Base-by-base conservation (phyloP, 2,888 invertebrate genomes). In the Lamproptera curius region DNA sequence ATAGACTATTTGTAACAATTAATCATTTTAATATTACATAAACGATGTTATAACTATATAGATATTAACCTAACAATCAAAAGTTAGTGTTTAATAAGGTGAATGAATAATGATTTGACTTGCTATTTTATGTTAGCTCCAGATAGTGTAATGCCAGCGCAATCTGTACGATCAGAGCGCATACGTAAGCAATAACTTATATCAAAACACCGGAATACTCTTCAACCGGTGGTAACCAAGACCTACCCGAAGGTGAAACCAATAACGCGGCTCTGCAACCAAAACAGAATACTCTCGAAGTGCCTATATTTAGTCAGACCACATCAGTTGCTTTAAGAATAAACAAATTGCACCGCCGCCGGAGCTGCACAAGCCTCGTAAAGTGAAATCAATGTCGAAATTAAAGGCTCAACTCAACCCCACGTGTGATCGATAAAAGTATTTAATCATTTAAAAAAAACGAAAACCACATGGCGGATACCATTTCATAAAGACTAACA, bases 331-430 rank as follows among this genome's bases (percentile, higher is more conserved):
- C 41, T 23, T 44, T 50, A 13, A 44, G 44, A 37, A 44, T 50
- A 50, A 50, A 50, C 49, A 50, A 44, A 50, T 44, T 44, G 49
- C 23, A 50, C 41, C 49, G 36, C 28, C 20, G 35, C n/a, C 42
- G n/a, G 61, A 58, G 56, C 61, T 83, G 80, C 67, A 74, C 66
- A 81, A 83, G 80, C 83, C 80, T 67, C 68, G 62, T 79, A 65
- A 76, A 76, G 63, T 50, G 50, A 53, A 59, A 68, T 64, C 61
- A 56, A 61, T 61, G 56, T 57, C 37, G 65, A 58, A 64, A 57
- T 61, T 53, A 58, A 52, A 55, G 62, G 59, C 61, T 62, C 60
- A 65, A 58, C 52, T 54, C 54, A 11, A 36, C 35, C 36, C 34
- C 81, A 83, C 65, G 71, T 84, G 83, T 57, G 68, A 64, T 62